phyloP scores from a whole-genome alignment of 2,113 vertebrate genomes.

The Neomonachus schauinslandi region DNA sequence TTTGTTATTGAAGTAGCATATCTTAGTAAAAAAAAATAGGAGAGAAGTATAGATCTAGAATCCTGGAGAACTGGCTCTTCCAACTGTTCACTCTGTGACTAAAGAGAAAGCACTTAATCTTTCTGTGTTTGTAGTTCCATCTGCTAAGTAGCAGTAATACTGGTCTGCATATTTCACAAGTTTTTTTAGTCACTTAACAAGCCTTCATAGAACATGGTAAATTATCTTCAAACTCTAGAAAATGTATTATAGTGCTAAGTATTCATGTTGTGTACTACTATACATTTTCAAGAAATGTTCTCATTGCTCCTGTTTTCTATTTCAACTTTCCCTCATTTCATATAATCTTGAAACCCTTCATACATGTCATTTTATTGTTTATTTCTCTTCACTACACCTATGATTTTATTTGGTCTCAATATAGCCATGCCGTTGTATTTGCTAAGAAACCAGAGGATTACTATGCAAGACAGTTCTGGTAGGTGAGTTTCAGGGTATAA shows the following conservation, averaged over 20 bases:
- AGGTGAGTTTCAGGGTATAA: not conserved
- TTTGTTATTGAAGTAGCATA: not conserved
- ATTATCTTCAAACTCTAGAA: not conserved
- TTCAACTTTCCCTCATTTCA: not conserved
- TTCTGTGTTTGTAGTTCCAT: not conserved
- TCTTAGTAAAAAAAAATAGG: not conserved
- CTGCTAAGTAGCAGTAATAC: not conserved
- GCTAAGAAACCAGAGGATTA: not conserved
- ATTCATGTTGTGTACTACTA: not conserved
- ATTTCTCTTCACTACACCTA: not conserved
- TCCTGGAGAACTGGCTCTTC: not conserved
- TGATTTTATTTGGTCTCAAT: constrained; percentile 17
- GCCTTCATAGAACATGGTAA: not conserved
- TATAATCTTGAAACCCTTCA: not conserved
- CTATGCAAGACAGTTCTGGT: not conserved
- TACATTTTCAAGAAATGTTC: not conserved
- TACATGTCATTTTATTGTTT: not conserved
- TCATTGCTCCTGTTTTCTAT: not conserved
- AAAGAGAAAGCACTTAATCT: not conserved
- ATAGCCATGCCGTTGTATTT: not conserved
- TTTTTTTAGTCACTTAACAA: not conserved
- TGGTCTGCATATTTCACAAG: not conserved
- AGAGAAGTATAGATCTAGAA: not conserved
- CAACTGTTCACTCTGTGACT: not conserved
- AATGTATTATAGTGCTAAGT: not conserved